Evolutionary conservation across 2,797 vertebrate genomes (phyloP), one percentile per base, ranked within the genome.

Genomic region (Anguilla anguilla): DNA sequence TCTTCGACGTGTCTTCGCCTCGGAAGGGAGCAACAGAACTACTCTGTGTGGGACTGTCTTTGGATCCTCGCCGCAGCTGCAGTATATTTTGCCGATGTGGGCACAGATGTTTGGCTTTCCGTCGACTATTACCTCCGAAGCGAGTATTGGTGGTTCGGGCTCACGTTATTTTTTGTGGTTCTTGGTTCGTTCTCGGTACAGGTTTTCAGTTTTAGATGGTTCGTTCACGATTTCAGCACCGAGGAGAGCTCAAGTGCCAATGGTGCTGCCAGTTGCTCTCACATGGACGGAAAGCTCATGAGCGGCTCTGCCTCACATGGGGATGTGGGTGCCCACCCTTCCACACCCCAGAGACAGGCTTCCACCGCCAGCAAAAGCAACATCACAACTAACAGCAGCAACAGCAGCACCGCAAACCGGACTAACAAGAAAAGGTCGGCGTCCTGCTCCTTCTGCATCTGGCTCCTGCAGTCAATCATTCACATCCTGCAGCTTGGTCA

Each of bases 171-270:
- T 94, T 99, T 99, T 94, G 98, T 98, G 92, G 96, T 98, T 93
- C 96, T 99, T 31, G 98, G 98, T 82, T 99, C 98, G n/a, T 97
- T 99, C 84, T 98, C 98, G 0, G 98, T 99, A 61, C 98, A 99
- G 95, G 96, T 98, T 83, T 99, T 99, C 91, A 99, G 98, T 93
- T 99, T 99, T 94, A 95, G 98, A 89, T 99, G 98, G 98, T 99
- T 99, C 92, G 97, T 97, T 15, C 97, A 99, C 92, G 98, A 99
- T 93, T 98, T 99, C 96, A 93, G 97, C 95, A 94, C 96, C 91
- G 97, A 97, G 92, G 97, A 97, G 91, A 93, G 96, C 94, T 91
- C 95, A 90, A 35, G 92, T 15, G 19, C 90, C 35, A 85, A 89
- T 74, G 93, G 91, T 67, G 85, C 93, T 3, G 90, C 94, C 0